phyloP scores from a whole-genome alignment of 2,113 vertebrate species.

The Fregata magnificens region DNA sequence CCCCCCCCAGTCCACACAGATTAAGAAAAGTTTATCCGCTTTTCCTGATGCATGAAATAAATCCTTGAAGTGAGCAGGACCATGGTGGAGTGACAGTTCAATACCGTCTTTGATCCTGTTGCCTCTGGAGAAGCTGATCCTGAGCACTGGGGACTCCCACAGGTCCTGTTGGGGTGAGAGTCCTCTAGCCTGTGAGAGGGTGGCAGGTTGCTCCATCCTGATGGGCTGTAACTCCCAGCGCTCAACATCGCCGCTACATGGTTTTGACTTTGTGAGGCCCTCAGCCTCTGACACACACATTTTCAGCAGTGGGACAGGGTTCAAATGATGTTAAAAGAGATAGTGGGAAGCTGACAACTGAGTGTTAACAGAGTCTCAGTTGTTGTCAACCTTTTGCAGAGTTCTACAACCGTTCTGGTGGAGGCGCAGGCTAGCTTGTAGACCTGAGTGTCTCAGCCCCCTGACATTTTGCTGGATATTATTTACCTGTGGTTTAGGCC shows the following conservation, averaged over 20 bases:
- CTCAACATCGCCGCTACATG: not conserved
- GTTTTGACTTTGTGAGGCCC: not conserved
- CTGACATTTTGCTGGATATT: not conserved
- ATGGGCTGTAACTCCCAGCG: not conserved
- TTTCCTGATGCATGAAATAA: not conserved
- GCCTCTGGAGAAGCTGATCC: not conserved
- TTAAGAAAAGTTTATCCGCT: not conserved
- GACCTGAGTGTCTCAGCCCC: not conserved
- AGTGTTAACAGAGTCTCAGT: not conserved
- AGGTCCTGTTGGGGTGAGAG: fast-evolving
- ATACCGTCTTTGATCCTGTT: not conserved
- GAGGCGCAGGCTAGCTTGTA: not conserved
- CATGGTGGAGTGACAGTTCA: not conserved
- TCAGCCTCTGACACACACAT: not conserved
- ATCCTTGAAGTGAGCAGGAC: not conserved
- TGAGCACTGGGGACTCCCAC: not conserved
- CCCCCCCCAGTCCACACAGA: not conserved
- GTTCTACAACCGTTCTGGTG: not conserved
- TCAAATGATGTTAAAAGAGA: not conserved
- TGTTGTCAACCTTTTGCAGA: not conserved
- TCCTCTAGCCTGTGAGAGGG: not conserved
- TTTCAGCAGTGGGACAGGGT: not conserved
- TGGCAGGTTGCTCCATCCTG: not conserved
- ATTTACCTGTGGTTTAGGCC: not conserved
- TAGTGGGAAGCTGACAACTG: not conserved